A percentile compares a stretch with the other conserved stretches of the same genome.
These are phyloP conservation scores for Pandion haliaetus DNA, from an alignment of 2,113 vertebrate species.

Conservation along the genomic window DNA sequence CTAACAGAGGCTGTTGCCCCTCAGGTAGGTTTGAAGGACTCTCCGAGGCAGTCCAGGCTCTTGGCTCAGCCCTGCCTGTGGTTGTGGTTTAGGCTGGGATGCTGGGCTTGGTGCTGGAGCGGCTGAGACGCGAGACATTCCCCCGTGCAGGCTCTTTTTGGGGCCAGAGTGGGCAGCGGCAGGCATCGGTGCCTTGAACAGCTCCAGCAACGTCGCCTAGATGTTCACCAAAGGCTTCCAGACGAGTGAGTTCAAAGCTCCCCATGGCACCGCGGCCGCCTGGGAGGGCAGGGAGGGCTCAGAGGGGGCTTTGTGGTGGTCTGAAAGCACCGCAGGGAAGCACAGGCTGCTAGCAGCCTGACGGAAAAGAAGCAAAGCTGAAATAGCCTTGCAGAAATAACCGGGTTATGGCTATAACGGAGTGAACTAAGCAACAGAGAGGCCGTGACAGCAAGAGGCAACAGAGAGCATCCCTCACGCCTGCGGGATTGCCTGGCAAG, in stretches of 20 bases:
- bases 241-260: too few species aligned
- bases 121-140: rapidly evolving
- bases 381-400: background rate
- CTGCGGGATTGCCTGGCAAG: background rate
- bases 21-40: background rate
- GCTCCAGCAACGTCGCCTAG: background rate
- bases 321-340: too few species aligned
- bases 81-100: background rate
- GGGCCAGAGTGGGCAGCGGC: background rate
- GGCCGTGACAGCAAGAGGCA: background rate
- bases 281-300: background rate
- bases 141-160: background rate
- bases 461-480: background rate
- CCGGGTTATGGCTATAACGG: rapidly evolving
- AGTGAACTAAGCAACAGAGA: background rate
- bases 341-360: too few species aligned
- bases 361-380: background rate
- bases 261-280: rapidly evolving
- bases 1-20: background rate
- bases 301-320: background rate
- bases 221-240: background rate
- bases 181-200: background rate
- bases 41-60: background rate
- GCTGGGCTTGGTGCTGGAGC: background rate
- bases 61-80: background rate